phyloP scores from a whole-genome alignment of 35 echinoderm and acorn worm genomes.

The Holothuria glaberrima region DNA sequence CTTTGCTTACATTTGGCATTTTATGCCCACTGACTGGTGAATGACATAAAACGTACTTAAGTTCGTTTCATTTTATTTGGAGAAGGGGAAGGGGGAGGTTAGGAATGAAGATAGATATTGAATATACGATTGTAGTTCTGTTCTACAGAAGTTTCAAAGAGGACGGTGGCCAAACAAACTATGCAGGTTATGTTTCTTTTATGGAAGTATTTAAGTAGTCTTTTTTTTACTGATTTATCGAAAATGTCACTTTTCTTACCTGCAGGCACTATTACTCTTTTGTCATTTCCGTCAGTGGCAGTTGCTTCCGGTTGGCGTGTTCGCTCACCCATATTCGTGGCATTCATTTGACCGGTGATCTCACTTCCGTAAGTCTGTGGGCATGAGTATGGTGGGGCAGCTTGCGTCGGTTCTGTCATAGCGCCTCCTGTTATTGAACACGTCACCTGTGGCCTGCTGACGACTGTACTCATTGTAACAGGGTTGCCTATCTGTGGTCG shows the following conservation, averaged over 20 bases:
- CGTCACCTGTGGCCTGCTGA: slow-evolving; percentile 51
- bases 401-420: slow-evolving; percentile 78
- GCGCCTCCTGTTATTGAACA: slow-evolving; percentile 44
- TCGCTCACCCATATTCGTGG: slow-evolving; percentile 49
- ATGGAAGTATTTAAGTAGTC: no score
- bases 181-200: no score
- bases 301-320: slow-evolving; percentile 53
- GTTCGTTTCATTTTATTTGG: no score
- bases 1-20: no score
- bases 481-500: slow-evolving; percentile 53
- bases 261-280: slow-evolving; percentile 92
- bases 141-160: no score
- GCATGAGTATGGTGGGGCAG: slow-evolving; percentile 85
- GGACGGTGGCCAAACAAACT: no score
- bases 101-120: no score
- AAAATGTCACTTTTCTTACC: slow-evolving; percentile 61
- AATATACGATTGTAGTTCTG: no score
- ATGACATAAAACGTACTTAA: no score
- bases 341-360: slow-evolving; percentile 38
- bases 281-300: slow-evolving; percentile 76
- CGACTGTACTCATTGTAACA: slow-evolving; percentile 24
- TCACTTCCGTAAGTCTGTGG: slow-evolving; percentile 62
- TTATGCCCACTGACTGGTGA: no score
- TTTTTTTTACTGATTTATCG: no score
- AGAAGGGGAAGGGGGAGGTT: no score